Evolutionary conservation across 2,113 vertebrate genomes (phyloP).

Genomic region (Microcebus ravelobensis): DNA sequence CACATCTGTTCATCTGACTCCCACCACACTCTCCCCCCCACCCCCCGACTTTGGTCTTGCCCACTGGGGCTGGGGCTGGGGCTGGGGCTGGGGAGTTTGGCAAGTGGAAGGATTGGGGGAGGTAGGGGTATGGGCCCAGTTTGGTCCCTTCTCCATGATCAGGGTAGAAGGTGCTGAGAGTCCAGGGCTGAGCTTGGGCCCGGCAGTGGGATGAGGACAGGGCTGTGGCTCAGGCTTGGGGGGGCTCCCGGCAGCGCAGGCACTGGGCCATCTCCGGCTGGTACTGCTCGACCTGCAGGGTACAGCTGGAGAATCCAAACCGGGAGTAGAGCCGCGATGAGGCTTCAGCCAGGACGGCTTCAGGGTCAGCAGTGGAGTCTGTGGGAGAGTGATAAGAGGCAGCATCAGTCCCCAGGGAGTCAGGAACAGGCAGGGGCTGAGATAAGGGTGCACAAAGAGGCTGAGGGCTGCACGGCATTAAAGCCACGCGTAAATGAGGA

Average conservation of each 20-base stretch:
- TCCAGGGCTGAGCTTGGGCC: slow-evolving; percentile 30
- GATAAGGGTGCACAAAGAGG: slow-evolving; percentile 23
- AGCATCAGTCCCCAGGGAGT: slow-evolving; percentile 51
- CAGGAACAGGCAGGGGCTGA: neutral
- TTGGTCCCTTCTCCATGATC: neutral
- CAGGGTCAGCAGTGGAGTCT: slow-evolving; percentile 88
- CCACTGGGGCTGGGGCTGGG: slow-evolving; percentile 8
- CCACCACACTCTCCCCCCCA: neutral
- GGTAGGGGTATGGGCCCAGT: neutral
- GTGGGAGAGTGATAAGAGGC: slow-evolving; percentile 65
- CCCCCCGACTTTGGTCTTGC: slow-evolving; percentile 61
- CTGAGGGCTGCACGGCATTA: neutral
- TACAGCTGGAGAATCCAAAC: slow-evolving; percentile 93
- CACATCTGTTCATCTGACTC: neutral
- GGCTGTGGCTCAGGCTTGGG: slow-evolving; percentile 58
- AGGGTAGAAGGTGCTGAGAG: slow-evolving; percentile 37
- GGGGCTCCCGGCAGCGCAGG: slow-evolving; percentile 84
- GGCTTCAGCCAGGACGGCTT: slow-evolving; percentile 91
- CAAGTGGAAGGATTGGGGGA: slow-evolving; percentile 15
- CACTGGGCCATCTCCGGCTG: slow-evolving; percentile 91
- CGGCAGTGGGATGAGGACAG: slow-evolving; percentile 41
- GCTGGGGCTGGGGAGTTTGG: neutral
- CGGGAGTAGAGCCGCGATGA: slow-evolving; percentile 89
- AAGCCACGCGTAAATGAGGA: neutral
- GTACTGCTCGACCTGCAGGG: slow-evolving; percentile 95